Evolutionary conservation across 1,140 invertebrate genomes (phyloP), one percentile per base, ranked within the genome.

Genomic region (Aphaenogaster rudis): DNA sequence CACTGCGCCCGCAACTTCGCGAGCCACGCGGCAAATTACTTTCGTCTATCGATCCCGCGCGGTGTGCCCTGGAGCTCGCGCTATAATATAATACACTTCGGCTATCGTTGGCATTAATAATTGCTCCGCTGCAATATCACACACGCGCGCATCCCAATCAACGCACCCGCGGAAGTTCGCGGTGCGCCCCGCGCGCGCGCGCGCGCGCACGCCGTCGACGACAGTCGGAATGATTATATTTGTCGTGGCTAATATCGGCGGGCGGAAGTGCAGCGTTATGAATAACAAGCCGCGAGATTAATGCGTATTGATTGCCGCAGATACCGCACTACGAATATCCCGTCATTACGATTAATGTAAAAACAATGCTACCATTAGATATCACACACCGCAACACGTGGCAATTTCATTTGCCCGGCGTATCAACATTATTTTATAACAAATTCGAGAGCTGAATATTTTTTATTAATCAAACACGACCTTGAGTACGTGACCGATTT

Each of bases 31-130:
- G 54, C 42, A 61, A 72, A 74, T 82, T 82, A 82, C 80, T 74
- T 82, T 82, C 80, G n/a, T 45, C 42, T 59, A 82, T 82, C 67
- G 80, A 82, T 82, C 52, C 33, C 66, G 13, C 17, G 33, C 36
- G 7, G 5, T 28, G 11, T 33, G 28, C 36, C 3, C 15, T 11
- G 9, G n/a, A 48, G 45, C 48, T 54, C 45, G 15, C 17, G 9
- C 36, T 42, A 71, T 71, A 81, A 81, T 71, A 54, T 54, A 71
- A 71, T 81, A 71, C 64, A 69, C 28, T 39, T 39, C 15, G 48
- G 13, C 64, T 48, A 33, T 42, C 28, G 48, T 66, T 6, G 28
- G 11, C 42, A 71, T 45, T 57, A 69, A 81, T 71, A 81, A 81
- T 81, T 81, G 9, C 64, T 81, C 15, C 15, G 78, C 33, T 21